Evolutionary conservation across 2,113 vertebrate genomes (phyloP).

Genomic region (Clarias gariepinus): DNA sequence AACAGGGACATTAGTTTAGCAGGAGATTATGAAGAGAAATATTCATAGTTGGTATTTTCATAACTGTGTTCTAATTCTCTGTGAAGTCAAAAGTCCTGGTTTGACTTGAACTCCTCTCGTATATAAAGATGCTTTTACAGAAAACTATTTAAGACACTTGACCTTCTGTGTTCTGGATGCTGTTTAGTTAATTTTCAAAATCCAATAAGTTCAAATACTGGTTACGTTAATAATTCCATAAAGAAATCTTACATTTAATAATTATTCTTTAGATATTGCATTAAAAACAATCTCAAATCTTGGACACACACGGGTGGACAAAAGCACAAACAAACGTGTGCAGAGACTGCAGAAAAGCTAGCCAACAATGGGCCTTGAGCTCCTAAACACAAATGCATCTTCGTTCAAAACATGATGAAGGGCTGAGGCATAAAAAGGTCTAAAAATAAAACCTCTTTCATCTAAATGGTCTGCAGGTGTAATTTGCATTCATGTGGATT

Average conservation of each 20-base stretch:
- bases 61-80: too few species aligned
- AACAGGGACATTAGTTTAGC: too few species aligned
- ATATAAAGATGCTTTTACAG: background rate
- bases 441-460: constrained; percentile 9
- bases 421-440: background rate
- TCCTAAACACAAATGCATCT: background rate
- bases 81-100: too few species aligned
- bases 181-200: background rate
- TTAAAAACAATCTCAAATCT: background rate
- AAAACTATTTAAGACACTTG: background rate
- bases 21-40: too few species aligned
- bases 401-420: background rate
- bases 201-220: background rate
- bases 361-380: background rate
- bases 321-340: background rate
- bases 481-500: background rate
- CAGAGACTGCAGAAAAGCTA: background rate
- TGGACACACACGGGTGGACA: background rate
- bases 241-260: background rate
- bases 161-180: background rate
- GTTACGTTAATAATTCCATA: background rate
- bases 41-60: too few species aligned
- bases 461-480: background rate
- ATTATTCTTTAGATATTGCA: background rate
- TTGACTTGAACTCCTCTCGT: background rate